Conservation (phyloP, 2,797 vertebrate genomes). For the Pseudomugil tenellus region DNA sequence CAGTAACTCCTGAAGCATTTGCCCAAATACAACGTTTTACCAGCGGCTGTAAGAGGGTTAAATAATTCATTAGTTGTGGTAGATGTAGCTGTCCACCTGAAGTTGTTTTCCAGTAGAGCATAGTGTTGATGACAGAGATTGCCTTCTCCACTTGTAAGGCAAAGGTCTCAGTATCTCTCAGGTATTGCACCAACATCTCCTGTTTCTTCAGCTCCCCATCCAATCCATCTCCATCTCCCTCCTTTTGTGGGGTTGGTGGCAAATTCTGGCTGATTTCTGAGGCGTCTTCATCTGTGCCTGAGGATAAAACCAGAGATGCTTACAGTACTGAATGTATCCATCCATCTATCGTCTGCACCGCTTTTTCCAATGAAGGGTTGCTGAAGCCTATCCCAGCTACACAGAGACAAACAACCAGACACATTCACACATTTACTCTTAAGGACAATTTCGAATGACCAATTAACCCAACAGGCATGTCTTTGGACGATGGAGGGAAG, state of each 20-base stretch:
- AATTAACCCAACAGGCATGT: no score
- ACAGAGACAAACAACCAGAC: background rate
- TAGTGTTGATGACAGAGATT: slow-evolving; percentile 87
- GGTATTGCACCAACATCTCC: slow-evolving; percentile 95
- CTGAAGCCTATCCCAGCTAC: no score
- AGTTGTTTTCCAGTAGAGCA: slow-evolving; percentile 92
- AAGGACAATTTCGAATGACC: no score
- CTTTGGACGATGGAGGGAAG: no score
- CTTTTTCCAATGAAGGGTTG: no score
- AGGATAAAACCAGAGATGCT: background rate
- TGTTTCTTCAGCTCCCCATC: slow-evolving; percentile 89
- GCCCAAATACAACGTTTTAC: no score
- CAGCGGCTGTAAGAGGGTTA: background rate
- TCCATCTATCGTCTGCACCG: no score
- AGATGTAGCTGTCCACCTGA: slow-evolving; percentile 79
- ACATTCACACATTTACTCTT: no score
- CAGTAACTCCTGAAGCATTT: no score
- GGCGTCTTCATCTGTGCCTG: slow-evolving; percentile 78
- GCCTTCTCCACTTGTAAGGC: slow-evolving; percentile 90
- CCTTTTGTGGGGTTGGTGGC: slow-evolving; percentile 71
- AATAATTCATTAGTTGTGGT: background rate
- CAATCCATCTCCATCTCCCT: slow-evolving; percentile 58
- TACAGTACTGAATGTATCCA: background rate
- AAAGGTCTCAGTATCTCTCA: slow-evolving; percentile 91
- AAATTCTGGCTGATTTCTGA: slow-evolving; percentile 65